Conservation (phyloP, 2,797 vertebrate species). For the Sebastes aleutianus region DNA sequence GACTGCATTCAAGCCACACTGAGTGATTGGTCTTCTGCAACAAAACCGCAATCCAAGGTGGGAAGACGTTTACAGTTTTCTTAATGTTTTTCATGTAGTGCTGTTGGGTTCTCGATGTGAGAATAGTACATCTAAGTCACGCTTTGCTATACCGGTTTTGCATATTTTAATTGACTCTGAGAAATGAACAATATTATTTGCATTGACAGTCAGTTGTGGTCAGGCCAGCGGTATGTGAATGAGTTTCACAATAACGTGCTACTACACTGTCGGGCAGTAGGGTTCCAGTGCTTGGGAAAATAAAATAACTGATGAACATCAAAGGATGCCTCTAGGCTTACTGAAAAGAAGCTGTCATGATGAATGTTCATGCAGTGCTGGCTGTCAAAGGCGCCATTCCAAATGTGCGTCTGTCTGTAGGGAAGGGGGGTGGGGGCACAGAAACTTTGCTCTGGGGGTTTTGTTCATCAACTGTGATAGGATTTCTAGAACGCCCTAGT, state of each 20-base stretch:
- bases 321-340: slow-evolving; percentile 52
- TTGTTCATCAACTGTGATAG: neutral
- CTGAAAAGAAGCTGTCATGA: slow-evolving; percentile 77
- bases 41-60: slow-evolving; percentile 76
- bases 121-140: no score
- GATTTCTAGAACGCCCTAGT: neutral
- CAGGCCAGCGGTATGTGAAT: neutral
- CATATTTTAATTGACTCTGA: neutral
- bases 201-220: neutral
- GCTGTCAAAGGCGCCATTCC: slow-evolving; percentile 59
- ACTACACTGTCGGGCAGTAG: neutral
- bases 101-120: neutral
- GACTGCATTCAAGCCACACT: slow-evolving; percentile 95
- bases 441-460: neutral
- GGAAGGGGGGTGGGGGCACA: no score
- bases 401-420: slow-evolving; percentile 47
- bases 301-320: slow-evolving; percentile 53
- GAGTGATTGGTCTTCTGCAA: slow-evolving; percentile 89
- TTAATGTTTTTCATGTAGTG: neutral
- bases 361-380: slow-evolving; percentile 77
- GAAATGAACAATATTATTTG: neutral
- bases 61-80: slow-evolving; percentile 53
- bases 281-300: slow-evolving; percentile 37
- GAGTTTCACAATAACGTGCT: neutral
- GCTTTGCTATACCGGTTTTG: neutral